Evolutionary conservation across 2,113 vertebrate genomes (phyloP).

Genomic region (Mobula hypostoma): DNA sequence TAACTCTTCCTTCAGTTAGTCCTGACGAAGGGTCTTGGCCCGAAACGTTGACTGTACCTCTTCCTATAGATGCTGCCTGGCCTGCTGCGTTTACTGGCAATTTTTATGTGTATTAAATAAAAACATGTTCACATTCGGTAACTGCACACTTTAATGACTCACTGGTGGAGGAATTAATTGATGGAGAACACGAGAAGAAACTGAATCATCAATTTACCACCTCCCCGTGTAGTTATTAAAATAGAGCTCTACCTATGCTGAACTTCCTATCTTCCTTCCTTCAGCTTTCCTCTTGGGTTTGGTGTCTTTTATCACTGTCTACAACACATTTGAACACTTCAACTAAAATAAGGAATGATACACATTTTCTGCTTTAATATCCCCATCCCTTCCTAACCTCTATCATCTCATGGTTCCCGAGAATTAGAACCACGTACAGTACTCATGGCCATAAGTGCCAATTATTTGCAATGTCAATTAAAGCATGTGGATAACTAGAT

Average conservation of each 20-base stretch:
- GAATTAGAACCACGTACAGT: not conserved
- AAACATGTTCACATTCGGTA: not conserved
- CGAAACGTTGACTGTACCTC: too few species aligned
- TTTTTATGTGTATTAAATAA: not conserved
- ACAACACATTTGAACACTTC: not conserved
- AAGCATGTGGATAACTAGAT: not conserved
- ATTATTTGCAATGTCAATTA: not conserved
- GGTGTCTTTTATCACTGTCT: not conserved
- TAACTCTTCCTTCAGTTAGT: too few species aligned
- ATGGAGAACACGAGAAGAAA: too few species aligned
- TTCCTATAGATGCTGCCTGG: too few species aligned
- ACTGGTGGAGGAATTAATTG: too few species aligned
- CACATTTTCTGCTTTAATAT: not conserved
- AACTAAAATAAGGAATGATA: not conserved
- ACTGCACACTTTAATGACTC: not conserved
- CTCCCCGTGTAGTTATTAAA: not conserved
- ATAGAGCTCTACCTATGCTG: not conserved
- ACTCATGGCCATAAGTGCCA: not conserved
- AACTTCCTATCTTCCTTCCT: not conserved
- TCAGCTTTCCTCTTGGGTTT: not conserved
- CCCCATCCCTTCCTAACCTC: not conserved
- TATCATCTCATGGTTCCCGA: not conserved
- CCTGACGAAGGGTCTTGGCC: too few species aligned
- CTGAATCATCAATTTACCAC: too few species aligned
- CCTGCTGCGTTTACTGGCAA: too few species aligned